These are phyloP conservation scores for Eulemur macaco DNA, from an alignment of 2,113 vertebrate species.

Conservation along the genomic window DNA sequence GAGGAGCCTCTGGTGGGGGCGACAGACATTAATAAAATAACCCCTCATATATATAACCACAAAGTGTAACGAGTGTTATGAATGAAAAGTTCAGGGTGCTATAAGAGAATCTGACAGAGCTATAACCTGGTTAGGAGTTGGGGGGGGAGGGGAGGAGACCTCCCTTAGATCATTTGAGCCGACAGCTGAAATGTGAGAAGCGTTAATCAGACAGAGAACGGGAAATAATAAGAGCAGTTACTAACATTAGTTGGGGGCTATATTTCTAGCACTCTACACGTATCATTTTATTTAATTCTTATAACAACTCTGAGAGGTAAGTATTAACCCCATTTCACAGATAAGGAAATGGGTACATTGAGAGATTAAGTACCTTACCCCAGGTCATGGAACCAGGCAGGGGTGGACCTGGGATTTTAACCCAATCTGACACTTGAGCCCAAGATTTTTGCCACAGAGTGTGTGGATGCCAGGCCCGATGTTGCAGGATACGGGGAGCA, in stretches of 20 bases:
- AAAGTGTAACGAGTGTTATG: neutral
- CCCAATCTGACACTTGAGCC: neutral
- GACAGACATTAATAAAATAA: slow-evolving; percentile 26
- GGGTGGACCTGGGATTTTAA: neutral
- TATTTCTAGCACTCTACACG: neutral
- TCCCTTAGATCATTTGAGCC: neutral
- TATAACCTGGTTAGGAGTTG: neutral
- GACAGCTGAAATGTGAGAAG: neutral
- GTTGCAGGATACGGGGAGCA: neutral
- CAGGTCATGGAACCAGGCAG: neutral
- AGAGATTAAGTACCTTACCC: neutral
- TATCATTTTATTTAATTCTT: slow-evolving; percentile 8
- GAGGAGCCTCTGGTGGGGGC: neutral
- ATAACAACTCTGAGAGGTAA: neutral
- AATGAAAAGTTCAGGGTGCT: slow-evolving; percentile 8
- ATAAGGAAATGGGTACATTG: neutral
- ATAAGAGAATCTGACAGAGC: neutral
- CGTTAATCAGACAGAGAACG: neutral
- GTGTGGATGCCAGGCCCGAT: neutral
- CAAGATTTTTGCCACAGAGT: neutral
- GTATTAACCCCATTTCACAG: neutral
- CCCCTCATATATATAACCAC: neutral
- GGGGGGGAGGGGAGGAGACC: neutral
- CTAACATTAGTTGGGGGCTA: neutral
- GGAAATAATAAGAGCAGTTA: neutral